These are phyloP conservation scores for Drosophila sechellia DNA, from an alignment of 1,140 invertebrate genomes.

Conservation along the genomic window DNA sequence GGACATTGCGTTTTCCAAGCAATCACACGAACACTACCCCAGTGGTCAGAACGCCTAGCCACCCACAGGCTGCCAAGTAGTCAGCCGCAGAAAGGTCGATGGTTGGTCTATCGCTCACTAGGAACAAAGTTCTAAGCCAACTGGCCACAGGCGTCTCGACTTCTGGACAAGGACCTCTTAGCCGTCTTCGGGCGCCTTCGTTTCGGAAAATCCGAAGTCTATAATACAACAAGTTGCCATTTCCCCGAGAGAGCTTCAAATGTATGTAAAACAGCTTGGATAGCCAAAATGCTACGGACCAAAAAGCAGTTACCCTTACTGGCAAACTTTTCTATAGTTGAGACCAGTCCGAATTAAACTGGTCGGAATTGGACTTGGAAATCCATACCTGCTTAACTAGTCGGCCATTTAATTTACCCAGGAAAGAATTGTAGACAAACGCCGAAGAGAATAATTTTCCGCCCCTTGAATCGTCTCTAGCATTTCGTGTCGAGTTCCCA, in stretches of 20 bases:
- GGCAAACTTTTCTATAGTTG: too few species aligned
- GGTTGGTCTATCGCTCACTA: slow-evolving; percentile 18
- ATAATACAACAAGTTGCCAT: slow-evolving; percentile 24
- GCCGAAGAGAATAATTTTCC: background rate
- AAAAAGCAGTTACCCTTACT: background rate
- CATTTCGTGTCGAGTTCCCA: background rate
- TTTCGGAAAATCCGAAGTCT: slow-evolving; percentile 17
- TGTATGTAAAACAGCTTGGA: slow-evolving; percentile 1
- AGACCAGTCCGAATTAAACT: too few species aligned
- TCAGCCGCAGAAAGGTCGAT: slow-evolving; percentile 30
- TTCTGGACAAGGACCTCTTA: slow-evolving; percentile 25
- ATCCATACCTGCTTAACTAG: background rate
- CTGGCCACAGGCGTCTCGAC: slow-evolving; percentile 46
- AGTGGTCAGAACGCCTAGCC: slow-evolving; percentile 4
- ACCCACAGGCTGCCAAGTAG: slow-evolving; percentile 8
- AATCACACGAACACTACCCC: slow-evolving; percentile 22
- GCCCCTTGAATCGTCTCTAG: background rate
- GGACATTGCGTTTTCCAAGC: slow-evolving; percentile 74
- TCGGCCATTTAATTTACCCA: background rate
- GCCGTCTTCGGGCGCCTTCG: slow-evolving; percentile 55
- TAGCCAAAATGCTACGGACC: background rate
- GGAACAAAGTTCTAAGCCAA: slow-evolving; percentile 10
- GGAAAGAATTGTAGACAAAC: background rate
- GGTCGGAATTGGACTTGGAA: background rate
- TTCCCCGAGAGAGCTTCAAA: slow-evolving; percentile 6